Conservation (phyloP, 1,140 invertebrate species). For the Vanessa atalanta region DNA sequence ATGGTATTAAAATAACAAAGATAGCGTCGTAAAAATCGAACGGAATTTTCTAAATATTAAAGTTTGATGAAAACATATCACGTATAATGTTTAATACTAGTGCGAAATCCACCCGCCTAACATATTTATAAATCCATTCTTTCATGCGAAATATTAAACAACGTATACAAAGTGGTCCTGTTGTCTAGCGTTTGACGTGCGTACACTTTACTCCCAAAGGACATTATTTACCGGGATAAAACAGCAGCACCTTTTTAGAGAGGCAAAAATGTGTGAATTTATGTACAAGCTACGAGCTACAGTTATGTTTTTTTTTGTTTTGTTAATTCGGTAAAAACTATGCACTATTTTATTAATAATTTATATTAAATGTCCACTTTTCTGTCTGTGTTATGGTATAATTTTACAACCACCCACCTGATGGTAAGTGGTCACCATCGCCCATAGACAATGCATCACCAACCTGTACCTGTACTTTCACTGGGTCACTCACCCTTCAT, state of each 20-base stretch:
- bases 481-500: no score
- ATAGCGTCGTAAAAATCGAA: no score
- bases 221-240: slow-evolving; percentile 35
- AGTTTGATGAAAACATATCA: background rate
- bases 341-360: no score
- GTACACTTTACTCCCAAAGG: slow-evolving; percentile 26
- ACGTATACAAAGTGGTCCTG: slow-evolving; percentile 31
- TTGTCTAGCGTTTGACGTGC: slow-evolving; percentile 30
- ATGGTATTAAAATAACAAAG: no score
- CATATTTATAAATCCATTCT: slow-evolving; percentile 14
- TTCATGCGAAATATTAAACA: slow-evolving; percentile 39
- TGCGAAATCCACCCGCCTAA: slow-evolving; percentile 2
- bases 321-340: no score
- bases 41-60: no score
- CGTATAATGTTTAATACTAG: slow-evolving; percentile 1
- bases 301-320: background rate
- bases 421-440: no score
- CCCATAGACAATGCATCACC: no score
- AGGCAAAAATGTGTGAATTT: slow-evolving; percentile 35
- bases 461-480: no score
- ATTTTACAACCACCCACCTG: no score
- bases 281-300: slow-evolving; percentile 14
- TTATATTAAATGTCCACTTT: no score
- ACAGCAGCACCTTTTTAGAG: slow-evolving; percentile 38
- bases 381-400: no score